Evolutionary conservation across 2,888 invertebrate genomes (phyloP), one percentile per base, ranked within the genome.

Genomic region (Criorhina ranunculi): DNA sequence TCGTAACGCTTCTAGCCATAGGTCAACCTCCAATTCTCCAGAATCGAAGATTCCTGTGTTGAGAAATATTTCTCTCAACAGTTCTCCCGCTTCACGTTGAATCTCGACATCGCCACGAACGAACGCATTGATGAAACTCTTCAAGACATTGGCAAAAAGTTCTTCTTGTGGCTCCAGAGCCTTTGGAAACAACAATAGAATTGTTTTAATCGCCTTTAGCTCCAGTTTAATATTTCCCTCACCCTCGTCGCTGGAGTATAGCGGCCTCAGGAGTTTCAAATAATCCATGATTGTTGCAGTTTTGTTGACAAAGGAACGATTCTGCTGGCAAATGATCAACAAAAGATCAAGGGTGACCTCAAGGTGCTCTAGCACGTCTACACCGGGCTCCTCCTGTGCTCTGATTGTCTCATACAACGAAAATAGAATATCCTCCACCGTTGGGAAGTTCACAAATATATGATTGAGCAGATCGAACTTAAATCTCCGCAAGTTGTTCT

Each of bases 21-120:
- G 92, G 89, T 95, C 93, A 46, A 95, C 93, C 91, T 96, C 96
- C 72, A 90, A 87, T 29, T 87, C 87, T 82, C 92, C 92, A 86
- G 93, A 94, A 17, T 93, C 93, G 89, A 96, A 96, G 86, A 95
- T 92, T 5, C 93, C 93, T 0, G 94, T 94, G 76, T 93, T 94
- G 87, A 92, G 93, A 29, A 96, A 93, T 76, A 96, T 93, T 59
- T 91, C 92, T 55, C 91, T 91, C 29, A 95, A 90, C 2, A 94
- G 93, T 57, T 91, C 90, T 73, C 93, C 94, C 3, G 94, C 93
- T 89, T 94, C 94, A 0, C 91, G 87, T 89, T 89, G 89, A 2
- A 90, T 87, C 1, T 88, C 91, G 33, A 89, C 89, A 0, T 92
- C 91, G 29, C 90, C 89, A 46, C 88, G 80, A 11, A 90, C 86